phyloP scores from a whole-genome alignment of 2,797 vertebrate genomes.

The Bovichtus variegatus region DNA sequence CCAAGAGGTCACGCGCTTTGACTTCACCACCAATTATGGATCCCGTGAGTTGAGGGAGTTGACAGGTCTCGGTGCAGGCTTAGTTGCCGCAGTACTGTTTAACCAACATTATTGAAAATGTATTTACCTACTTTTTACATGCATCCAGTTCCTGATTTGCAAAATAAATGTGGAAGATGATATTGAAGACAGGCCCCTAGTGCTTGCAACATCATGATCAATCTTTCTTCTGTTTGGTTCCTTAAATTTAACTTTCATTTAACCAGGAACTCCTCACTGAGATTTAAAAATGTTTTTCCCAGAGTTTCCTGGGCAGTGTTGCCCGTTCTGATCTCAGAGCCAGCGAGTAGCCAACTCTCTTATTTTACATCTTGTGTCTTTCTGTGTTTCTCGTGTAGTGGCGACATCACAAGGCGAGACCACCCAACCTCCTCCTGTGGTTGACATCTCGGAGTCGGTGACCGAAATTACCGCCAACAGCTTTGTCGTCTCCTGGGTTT shows the following conservation, averaged over 20 bases:
- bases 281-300: background rate
- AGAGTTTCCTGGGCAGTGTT: background rate
- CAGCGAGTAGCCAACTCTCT: conserved; percentile 8
- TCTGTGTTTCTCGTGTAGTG: conserved; percentile 76
- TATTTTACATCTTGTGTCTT: conserved; percentile 32
- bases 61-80: background rate
- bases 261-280: background rate
- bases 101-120: background rate
- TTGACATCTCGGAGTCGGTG: conserved; percentile 94
- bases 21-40: conserved; percentile 94
- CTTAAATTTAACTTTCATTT: background rate
- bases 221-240: background rate
- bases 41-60: conserved; percentile 84
- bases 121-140: background rate
- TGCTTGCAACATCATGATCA: background rate
- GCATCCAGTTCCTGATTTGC: too few species aligned
- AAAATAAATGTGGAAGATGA: background rate
- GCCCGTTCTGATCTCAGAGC: conserved; percentile 19
- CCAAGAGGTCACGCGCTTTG: conserved; percentile 92
- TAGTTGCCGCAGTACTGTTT: background rate
- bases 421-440: conserved; percentile 84
- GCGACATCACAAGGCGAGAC: conserved; percentile 89
- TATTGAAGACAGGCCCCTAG: background rate
- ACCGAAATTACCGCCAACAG: conserved; percentile 98
- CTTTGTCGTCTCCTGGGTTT: conserved; percentile 98